These are phyloP conservation scores for Pseudoatta argentina DNA, from an alignment of 1,140 invertebrate species.

Conservation along the genomic window DNA sequence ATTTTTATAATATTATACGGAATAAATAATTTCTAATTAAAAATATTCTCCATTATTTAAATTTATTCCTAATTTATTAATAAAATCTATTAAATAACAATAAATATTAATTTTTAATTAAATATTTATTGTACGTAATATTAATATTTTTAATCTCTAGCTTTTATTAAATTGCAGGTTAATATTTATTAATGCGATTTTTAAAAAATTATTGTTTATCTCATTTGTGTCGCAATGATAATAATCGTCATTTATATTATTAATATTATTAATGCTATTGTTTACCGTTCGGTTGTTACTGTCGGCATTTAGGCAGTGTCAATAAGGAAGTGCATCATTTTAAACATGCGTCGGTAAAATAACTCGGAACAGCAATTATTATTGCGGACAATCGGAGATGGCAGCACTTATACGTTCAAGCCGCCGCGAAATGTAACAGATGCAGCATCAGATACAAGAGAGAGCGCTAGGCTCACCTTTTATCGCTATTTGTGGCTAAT, in stretches of 20 bases:
- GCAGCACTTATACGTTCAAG: not conserved
- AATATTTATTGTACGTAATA: no score
- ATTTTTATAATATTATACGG: no score
- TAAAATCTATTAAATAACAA: not conserved
- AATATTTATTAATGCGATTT: not conserved
- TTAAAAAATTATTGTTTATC: not conserved
- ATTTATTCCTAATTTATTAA: not conserved
- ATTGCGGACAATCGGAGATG: not conserved
- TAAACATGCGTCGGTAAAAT: slow-evolving; percentile 24
- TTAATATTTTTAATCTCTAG: no score
- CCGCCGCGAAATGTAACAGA: not conserved
- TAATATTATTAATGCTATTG: not conserved
- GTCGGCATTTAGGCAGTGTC: not conserved
- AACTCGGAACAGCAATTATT: not conserved
- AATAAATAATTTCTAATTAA: no score
- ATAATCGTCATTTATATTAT: not conserved
- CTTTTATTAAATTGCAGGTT: not conserved
- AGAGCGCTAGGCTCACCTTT: not conserved
- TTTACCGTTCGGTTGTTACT: not conserved
- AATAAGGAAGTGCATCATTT: not conserved
- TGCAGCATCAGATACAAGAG: not conserved
- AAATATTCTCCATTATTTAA: not conserved
- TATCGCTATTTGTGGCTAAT: not conserved
- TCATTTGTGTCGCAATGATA: not conserved
- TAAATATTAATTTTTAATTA: no score